phyloP scores from a whole-genome alignment of 1,140 invertebrate genomes.

The Drosophila nasuta region DNA sequence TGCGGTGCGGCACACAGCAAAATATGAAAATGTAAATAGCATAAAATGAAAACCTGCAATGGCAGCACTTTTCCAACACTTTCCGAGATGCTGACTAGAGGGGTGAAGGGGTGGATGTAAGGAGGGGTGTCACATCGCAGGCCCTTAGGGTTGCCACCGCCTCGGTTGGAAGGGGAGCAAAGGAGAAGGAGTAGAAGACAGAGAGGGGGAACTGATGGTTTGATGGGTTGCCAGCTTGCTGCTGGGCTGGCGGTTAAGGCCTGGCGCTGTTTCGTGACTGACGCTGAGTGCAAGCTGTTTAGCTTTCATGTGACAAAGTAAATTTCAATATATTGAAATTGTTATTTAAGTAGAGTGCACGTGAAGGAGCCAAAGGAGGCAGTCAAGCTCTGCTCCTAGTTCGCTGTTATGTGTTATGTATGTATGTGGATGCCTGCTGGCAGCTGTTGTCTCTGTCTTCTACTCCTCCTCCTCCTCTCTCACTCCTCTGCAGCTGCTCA shows the following conservation, averaged over 20 bases:
- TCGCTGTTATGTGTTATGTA: constrained; percentile 28
- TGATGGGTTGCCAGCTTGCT: not conserved
- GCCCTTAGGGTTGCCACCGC: constrained; percentile 16
- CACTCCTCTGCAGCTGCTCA: constrained; percentile 8
- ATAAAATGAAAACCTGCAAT: constrained; percentile 78
- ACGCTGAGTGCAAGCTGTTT: constrained; percentile 80
- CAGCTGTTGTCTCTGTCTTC: constrained; percentile 49
- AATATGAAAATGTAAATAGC: constrained; percentile 80
- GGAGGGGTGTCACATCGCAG: constrained; percentile 22
- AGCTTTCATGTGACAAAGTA: constrained; percentile 83
- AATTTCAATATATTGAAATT: constrained; percentile 84
- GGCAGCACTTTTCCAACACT: constrained; percentile 79
- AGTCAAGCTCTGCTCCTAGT: not conserved
- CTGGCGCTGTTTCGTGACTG: constrained; percentile 62
- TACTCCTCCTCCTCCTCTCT: not conserved
- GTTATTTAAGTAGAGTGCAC: constrained; percentile 82
- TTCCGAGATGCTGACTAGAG: constrained; percentile 36
- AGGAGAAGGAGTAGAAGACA: too few species aligned
- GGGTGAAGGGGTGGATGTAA: not conserved
- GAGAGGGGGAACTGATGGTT: not conserved
- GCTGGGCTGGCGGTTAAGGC: constrained; percentile 13
- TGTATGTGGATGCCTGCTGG: constrained; percentile 36
- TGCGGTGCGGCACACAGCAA: constrained; percentile 67
- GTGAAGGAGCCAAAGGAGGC: constrained; percentile 46
- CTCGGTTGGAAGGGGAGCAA: too few species aligned